phyloP scores from a whole-genome alignment of 1,140 invertebrate genomes.

The Leptopilina clavipes region DNA sequence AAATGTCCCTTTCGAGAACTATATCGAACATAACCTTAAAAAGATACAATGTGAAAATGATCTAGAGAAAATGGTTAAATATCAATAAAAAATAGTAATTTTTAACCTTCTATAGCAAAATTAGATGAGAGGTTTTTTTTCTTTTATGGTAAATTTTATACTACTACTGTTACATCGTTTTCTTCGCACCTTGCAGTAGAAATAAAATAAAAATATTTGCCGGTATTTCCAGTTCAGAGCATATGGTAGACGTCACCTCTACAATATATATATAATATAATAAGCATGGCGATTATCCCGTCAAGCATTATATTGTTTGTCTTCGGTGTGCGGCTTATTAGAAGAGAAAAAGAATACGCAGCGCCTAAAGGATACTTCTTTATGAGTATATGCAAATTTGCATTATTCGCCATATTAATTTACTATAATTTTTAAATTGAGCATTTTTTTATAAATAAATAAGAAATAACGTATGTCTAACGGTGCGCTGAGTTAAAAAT shows the following conservation, averaged over 20 bases:
- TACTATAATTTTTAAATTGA: background rate
- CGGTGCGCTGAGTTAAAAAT: too few species aligned
- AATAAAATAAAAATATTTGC: background rate
- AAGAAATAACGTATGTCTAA: too few species aligned
- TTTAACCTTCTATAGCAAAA: too few species aligned
- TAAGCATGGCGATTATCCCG: background rate
- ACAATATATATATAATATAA: too few species aligned
- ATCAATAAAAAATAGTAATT: too few species aligned
- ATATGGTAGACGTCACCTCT: slow-evolving; percentile 25
- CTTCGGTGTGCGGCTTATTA: background rate
- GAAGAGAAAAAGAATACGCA: background rate
- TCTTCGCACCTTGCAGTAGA: background rate
- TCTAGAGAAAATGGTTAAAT: too few species aligned
- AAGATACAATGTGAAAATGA: too few species aligned
- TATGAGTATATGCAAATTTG: background rate
- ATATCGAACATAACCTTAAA: too few species aligned
- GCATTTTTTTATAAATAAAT: too few species aligned
- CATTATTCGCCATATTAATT: background rate
- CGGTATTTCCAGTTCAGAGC: slow-evolving; percentile 18
- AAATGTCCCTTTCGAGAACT: too few species aligned
- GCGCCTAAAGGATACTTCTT: background rate
- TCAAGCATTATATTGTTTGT: slow-evolving; percentile 16
- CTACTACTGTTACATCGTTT: background rate
- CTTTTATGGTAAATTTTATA: too few species aligned
- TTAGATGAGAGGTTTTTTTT: too few species aligned